Percentiles rank a stretch among this genome's conserved stretches.
Evolutionary conservation across 2,888 invertebrate species (phyloP).

Genomic region (Nycteola revayana): DNA sequence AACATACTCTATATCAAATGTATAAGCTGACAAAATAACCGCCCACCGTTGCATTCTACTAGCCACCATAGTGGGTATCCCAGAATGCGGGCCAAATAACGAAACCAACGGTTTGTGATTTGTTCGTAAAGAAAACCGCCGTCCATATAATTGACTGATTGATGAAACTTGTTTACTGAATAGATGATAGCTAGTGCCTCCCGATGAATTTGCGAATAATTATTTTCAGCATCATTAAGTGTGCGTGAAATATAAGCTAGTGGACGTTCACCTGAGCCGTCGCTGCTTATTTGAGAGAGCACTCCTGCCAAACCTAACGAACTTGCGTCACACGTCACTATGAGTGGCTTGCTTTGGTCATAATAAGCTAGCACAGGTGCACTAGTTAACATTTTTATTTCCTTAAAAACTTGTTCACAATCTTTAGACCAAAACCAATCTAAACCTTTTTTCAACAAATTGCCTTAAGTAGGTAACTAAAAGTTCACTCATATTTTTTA

Average conservation of each 20-base stretch:
- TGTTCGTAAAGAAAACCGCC: not conserved
- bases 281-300: not conserved
- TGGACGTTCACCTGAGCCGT: slow-evolving; percentile 20
- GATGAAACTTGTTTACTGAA: slow-evolving; percentile 8
- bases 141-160: not conserved
- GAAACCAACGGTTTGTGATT: not conserved
- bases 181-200: slow-evolving; percentile 16
- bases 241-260: slow-evolving; percentile 29
- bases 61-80: not conserved
- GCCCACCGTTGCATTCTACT: not conserved
- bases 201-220: slow-evolving; percentile 25
- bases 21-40: not conserved
- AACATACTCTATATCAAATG: not conserved
- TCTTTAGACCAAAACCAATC: slow-evolving; percentile 12
- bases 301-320: slow-evolving; percentile 13
- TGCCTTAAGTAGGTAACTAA: slow-evolving; percentile 13
- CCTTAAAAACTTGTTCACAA: slow-evolving; percentile 10
- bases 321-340: slow-evolving; percentile 29
- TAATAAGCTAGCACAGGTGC: slow-evolving; percentile 15
- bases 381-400: slow-evolving; percentile 9
- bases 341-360: slow-evolving; percentile 13
- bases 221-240: slow-evolving; percentile 23
- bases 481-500: slow-evolving; percentile 14
- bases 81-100: not conserved
- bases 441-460: slow-evolving; percentile 16